Conservation (phyloP, 2,113 vertebrate species). For the Chamaea fasciata region DNA sequence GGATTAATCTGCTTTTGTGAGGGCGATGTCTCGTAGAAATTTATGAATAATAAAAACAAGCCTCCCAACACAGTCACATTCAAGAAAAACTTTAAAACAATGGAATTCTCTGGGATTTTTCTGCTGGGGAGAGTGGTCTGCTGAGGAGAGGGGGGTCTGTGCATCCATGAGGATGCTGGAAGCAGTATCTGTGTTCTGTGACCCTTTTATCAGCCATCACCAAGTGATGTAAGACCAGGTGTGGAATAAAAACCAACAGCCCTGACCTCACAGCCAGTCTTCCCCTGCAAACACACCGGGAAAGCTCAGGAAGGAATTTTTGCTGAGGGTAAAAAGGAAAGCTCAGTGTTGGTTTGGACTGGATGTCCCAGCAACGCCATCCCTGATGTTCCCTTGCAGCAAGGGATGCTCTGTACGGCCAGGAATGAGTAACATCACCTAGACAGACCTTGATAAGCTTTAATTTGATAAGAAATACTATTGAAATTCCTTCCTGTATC, state of each 20-base stretch:
- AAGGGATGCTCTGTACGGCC: background rate
- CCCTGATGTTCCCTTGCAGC: background rate
- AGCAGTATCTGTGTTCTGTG: accelerated
- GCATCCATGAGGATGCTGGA: background rate
- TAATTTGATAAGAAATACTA: background rate
- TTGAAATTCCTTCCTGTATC: background rate
- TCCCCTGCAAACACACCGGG: accelerated
- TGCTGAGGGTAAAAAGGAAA: background rate
- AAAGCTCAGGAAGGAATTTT: background rate
- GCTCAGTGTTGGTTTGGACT: background rate
- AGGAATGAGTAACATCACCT: background rate
- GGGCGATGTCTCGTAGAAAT: background rate
- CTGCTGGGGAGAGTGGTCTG: accelerated
- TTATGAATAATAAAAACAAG: background rate
- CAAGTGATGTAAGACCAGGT: background rate
- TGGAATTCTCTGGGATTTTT: background rate
- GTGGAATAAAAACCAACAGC: background rate
- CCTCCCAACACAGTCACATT: background rate
- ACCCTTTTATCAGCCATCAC: background rate
- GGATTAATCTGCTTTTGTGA: background rate
- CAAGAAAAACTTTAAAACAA: background rate
- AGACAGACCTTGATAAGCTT: accelerated
- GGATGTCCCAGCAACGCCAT: background rate
- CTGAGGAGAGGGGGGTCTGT: background rate
- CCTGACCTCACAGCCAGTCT: accelerated